phyloP scores from a whole-genome alignment of 1,140 invertebrate genomes.

The Sitophilus oryzae region DNA sequence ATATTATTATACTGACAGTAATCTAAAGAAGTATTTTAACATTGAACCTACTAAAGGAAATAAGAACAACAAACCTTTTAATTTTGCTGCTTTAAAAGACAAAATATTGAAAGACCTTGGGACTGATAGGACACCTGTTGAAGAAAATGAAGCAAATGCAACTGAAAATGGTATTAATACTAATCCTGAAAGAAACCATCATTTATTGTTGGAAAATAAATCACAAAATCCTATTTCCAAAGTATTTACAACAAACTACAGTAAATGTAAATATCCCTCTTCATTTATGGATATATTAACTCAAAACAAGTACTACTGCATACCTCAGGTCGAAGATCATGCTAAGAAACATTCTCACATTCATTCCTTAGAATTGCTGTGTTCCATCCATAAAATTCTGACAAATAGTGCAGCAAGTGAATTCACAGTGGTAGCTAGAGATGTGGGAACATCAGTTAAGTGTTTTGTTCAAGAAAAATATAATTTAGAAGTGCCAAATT shows the following conservation, averaged over 20 bases:
- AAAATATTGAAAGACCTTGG: background rate
- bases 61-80: too few species aligned
- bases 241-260: constrained; percentile 61
- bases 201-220: constrained; percentile 8
- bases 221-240: constrained; percentile 46
- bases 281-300: constrained; percentile 63
- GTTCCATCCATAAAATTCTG: constrained; percentile 57
- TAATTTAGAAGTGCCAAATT: constrained; percentile 39
- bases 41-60: constrained; percentile 21
- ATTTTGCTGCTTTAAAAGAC: constrained; percentile 6
- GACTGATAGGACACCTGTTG: background rate
- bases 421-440: constrained; percentile 43
- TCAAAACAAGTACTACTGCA: constrained; percentile 58
- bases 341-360: constrained; percentile 52
- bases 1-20: constrained; percentile 53
- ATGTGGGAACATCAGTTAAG: constrained; percentile 38
- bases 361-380: constrained; percentile 57
- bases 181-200: constrained; percentile 2
- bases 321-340: constrained; percentile 69
- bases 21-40: constrained; percentile 53
- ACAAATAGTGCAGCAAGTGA: constrained; percentile 34
- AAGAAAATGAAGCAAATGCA: background rate
- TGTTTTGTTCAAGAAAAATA: constrained; percentile 35
- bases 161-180: background rate
- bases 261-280: constrained; percentile 52